Base-by-base conservation (phyloP, 2,113 vertebrate genomes). In the Morone saxatilis region DNA sequence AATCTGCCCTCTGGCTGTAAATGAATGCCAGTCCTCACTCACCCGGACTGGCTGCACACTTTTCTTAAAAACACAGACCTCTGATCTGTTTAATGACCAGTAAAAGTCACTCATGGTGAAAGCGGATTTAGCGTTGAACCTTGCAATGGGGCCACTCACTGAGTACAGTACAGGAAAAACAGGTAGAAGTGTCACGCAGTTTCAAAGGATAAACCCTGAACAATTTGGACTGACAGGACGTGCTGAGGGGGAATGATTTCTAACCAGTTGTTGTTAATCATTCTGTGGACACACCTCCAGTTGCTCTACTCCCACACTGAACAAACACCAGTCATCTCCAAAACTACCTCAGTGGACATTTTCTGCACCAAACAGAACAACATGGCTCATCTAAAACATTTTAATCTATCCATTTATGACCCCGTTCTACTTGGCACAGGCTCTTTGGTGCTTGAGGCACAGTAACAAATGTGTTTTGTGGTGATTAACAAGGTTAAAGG, bases 1-100 rank as follows among this genome's bases (percentile, higher is more conserved):
- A 95, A 92, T 93, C 93, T 92, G 84, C 69, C 73, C 84, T 63
- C 74, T 75, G 69, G 74, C 83, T 78, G 85, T 72, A 91, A 93
- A 88, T 84, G 56, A 91, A 93, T 78, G 84, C 89, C 62, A 4
- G 62, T 79, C 59, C 45, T 77, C 79, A 77, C 80, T 91, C 85
- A 81, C 47, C 25, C 10, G 2, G 9, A 62, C 60, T 11, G 45
- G 47, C 38, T 61, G 67, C 36, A 22, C 62, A 31, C 67, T 47
- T 67, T 70, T 10, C 17, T 54, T 76, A 76, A 71, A 74, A 71
- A 74, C n/a, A 80, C 40, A 0, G 45, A 43, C 72, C 40, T 66
- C 25, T 60, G 61, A 78, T 60, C 47, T 38, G 40, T 60, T 76
- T 76, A 72, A 73, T 53, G 75, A 67, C 6, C 31, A 71, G 54